Conservation (phyloP, 2,888 invertebrate species). For the Macrophya alboannulata region DNA sequence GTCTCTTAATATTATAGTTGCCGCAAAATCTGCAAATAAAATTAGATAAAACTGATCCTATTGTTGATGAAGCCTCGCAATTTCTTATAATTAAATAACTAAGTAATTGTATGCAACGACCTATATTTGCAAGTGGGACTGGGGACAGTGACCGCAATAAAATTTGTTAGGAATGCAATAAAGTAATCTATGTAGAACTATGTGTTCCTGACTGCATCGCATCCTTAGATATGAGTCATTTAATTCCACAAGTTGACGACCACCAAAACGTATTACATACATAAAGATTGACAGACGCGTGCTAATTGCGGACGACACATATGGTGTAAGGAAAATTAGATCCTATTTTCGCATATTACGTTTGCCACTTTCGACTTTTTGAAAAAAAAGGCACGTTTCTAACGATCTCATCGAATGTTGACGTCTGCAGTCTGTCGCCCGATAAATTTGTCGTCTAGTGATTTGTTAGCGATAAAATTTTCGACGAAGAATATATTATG, state of each 20-base stretch:
- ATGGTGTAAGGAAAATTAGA: not conserved
- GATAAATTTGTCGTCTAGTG: not conserved
- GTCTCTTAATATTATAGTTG: too few species aligned
- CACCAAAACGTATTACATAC: not conserved
- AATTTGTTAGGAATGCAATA: constrained; percentile 18
- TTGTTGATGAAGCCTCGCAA: not conserved
- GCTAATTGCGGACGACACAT: not conserved
- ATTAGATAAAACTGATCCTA: too few species aligned
- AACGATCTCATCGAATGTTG: not conserved
- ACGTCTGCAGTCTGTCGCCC: not conserved
- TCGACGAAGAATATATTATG: not conserved
- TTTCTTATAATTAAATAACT: not conserved
- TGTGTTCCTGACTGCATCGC: not conserved
- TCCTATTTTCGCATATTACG: not conserved
- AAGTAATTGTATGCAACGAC: not conserved
- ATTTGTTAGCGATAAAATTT: not conserved
- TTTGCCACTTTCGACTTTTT: not conserved
- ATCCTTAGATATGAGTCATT: constrained; percentile 6
- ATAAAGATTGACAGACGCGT: not conserved
- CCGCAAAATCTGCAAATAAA: too few species aligned
- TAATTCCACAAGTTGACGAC: constrained; percentile 13
- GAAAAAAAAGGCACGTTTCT: not conserved
- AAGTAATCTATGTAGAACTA: not conserved
- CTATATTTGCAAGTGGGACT: not conserved
- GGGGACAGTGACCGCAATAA: not conserved